Conservation (phyloP, 2,113 vertebrate species). For the Ammospiza nelsoni region DNA sequence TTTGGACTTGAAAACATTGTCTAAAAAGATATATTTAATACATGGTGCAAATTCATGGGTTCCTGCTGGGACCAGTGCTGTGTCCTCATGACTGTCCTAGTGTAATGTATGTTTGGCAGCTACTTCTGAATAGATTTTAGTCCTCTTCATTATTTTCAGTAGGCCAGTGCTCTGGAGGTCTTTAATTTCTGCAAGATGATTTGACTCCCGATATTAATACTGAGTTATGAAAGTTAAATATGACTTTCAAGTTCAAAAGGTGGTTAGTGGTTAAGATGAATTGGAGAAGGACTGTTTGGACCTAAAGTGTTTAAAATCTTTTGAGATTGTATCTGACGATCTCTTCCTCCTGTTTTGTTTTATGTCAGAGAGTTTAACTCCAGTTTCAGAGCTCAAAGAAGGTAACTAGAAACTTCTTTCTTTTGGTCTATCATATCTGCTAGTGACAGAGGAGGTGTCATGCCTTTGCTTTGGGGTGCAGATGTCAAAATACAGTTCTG, state of each 20-base stretch:
- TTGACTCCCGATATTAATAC: not conserved
- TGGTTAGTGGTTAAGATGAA: not conserved
- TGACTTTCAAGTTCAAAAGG: constrained; percentile 19
- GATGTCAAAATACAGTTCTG: not conserved
- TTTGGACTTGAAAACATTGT: not conserved
- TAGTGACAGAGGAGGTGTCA: not conserved
- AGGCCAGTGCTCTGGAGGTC: not conserved
- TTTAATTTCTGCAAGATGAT: not conserved
- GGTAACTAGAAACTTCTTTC: not conserved
- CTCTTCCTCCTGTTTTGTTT: not conserved
- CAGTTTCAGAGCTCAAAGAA: not conserved
- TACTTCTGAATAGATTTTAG: not conserved
- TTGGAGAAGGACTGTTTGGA: not conserved
- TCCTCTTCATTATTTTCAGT: not conserved
- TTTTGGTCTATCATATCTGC: not conserved
- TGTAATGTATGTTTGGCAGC: not conserved
- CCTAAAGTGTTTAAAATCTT: not conserved
- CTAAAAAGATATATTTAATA: not conserved
- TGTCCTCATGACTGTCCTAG: not conserved
- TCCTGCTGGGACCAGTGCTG: not conserved
- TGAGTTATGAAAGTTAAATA: constrained; percentile 17
- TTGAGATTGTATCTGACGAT: not conserved
- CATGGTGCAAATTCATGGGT: rapidly evolving
- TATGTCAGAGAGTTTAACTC: not conserved
- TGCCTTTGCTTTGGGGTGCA: not conserved